Base-by-base conservation (phyloP, 2,113 vertebrate species). In the Coturnix japonica region DNA sequence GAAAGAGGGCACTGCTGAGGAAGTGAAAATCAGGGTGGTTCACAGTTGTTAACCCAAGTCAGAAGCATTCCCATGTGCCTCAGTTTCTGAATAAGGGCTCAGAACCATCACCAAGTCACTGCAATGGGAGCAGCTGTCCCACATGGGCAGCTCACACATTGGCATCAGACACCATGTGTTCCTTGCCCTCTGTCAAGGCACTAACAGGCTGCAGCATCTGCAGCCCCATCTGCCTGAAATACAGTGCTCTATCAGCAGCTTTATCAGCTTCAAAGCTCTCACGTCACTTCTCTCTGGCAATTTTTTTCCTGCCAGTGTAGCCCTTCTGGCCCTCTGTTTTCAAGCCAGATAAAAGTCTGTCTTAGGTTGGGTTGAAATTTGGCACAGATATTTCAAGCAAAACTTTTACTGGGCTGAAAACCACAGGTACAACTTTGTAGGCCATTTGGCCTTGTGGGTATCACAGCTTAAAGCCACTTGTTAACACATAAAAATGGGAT, bases 21-120 rank as follows among this genome's bases (percentile, higher is more conserved):
- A 95, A 94, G n/a, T 84, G 89, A 89, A 88, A 91, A 67, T 33
- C 18, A 56, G 53, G 47, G 43, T 44, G 80, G 15, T 4, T 88
- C 3, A 3, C 37, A 46, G 16, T 28, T 4, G 1, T 85, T 65
- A 88, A 39, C 65, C n/a, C 37, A 31, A 77, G 51, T 72, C 2
- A 83, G 65, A 77, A 56, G 11, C 64, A 49, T 44, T 64, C 9
- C 56, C 13, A 4, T 7, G 4, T 54, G 13, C 64, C 65, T 84
- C 53, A 16, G 26, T 64, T 93, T 75, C 79, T 47, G 35, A 76
- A 39, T 22, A 14, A 65, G 67, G 53, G 53, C 65, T 84, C 41
- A 35, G 41, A 60, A 25, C 7, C 35, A 39, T 13, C 77, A 26
- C 6, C 0, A 0, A 16, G 47, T 56, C 30, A 6, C 8, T 61